These are phyloP conservation scores for Xestia sexstrigata DNA, from an alignment of 2,888 invertebrate genomes.

Conservation along the genomic window DNA sequence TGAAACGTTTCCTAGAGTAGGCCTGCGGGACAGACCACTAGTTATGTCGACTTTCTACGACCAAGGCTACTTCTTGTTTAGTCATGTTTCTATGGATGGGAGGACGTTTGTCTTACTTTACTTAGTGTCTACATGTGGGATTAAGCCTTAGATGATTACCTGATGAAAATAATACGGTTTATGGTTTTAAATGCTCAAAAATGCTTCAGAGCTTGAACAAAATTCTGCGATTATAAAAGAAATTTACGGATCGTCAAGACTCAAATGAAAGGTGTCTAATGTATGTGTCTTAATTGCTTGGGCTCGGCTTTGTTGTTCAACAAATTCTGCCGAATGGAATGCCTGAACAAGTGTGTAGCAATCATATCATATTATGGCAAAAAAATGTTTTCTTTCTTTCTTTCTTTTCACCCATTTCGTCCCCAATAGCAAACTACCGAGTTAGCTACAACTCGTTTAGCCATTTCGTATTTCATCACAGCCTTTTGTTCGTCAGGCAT, in stretches of 20 bases:
- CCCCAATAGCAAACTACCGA: conserved; percentile 7
- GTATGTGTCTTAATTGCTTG: not conserved
- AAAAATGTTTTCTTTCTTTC: not conserved
- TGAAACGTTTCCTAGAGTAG: conserved; percentile 44
- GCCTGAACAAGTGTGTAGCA: not conserved
- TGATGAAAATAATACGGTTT: not conserved
- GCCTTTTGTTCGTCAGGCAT: conserved; percentile 74
- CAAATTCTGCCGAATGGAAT: not conserved
- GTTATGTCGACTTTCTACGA: conserved; percentile 39
- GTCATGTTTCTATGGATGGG: conserved; percentile 22
- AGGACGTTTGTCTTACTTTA: not conserved
- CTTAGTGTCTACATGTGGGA: not conserved
- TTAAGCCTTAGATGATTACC: not conserved
- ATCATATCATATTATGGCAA: not conserved
- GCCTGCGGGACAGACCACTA: conserved; percentile 41
- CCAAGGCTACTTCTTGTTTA: conserved; percentile 29
- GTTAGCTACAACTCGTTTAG: conserved; percentile 24
- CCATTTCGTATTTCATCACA: conserved; percentile 70
- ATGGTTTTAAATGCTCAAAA: not conserved
- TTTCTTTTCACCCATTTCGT: not conserved
- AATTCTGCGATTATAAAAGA: not conserved
- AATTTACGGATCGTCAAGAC: no score
- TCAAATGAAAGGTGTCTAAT: not conserved
- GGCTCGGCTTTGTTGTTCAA: not conserved
- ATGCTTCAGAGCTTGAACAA: not conserved